Evolutionary conservation across 2,113 vertebrate genomes (phyloP), one percentile per base, ranked within the genome.

Genomic region (Semnornis frantzii): DNA sequence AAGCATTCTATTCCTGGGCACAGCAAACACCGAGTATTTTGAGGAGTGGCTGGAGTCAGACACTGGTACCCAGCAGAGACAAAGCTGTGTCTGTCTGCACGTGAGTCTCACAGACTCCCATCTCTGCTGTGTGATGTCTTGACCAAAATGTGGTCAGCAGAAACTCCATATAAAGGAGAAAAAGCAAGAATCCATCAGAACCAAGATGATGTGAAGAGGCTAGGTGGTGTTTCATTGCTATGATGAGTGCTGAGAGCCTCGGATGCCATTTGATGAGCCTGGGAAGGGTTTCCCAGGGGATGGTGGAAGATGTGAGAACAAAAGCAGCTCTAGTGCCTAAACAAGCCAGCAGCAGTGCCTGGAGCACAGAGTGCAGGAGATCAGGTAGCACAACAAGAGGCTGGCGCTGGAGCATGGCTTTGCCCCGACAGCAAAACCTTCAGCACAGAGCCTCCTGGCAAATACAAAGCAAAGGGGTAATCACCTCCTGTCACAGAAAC

Each of bases 401-500:
- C 77, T 10, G 55, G 77, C 1, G 19, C 73, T 55, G 28, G 75
- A 84, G 60, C 59, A 52, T 57, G 33, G 18, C 93, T 82, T 65
- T 3, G 10, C 5, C 2, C 2, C 54, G 72, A 24, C 37, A 93
- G 12, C 69, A 78, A 34, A 78, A 77, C 52, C 73, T 54, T 75
- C 82, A 66, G 76, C 80, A 84, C 80, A 54, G 39, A 80, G 72
- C 55, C 73, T 91, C 60, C 78, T 58, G 64, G 62, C 25, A 93
- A 78, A 81, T 18, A 90, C 87, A 93, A 91, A 85, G 66, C 76
- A 85, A 60, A 0, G 0, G 48, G 31, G 27, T n/a, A 94, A 71
- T 82, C 88, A 86, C 82, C 93, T 93, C 65, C 33, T 86, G 94
- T 91, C 95, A 84, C 8, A 78, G 24, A 62, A 94, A 86, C 93